These are phyloP conservation scores for Acanthosepion esculentum DNA, from an alignment of 2,888 invertebrate genomes.

Conservation along the genomic window DNA sequence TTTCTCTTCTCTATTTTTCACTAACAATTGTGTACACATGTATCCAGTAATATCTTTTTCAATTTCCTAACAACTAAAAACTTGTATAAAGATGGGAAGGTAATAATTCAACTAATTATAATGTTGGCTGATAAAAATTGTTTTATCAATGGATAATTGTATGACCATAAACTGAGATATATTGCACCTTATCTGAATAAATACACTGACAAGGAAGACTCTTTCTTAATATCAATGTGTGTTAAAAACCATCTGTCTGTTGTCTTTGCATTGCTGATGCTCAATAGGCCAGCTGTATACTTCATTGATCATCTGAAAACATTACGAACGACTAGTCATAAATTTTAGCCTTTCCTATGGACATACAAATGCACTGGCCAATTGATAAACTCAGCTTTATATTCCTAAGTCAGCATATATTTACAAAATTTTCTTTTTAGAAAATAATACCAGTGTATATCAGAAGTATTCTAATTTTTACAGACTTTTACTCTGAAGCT, in stretches of 20 bases:
- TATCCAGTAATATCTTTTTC: too few species aligned
- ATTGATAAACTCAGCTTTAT: background rate
- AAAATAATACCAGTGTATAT: too few species aligned
- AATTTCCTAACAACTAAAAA: too few species aligned
- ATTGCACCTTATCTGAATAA: background rate
- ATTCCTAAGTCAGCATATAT: background rate
- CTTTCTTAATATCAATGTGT: background rate
- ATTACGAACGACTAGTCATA: background rate
- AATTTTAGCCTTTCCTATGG: background rate
- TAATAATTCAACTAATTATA: background rate
- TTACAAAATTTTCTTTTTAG: too few species aligned
- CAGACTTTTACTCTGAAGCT: too few species aligned
- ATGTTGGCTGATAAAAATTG: background rate
- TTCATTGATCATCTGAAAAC: background rate
- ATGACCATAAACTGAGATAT: background rate
- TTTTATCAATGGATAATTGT: background rate
- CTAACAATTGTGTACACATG: too few species aligned
- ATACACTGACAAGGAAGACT: background rate
- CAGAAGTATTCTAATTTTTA: too few species aligned
- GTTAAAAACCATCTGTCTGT: background rate
- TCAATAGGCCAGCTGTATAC: background rate
- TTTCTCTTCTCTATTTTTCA: too few species aligned
- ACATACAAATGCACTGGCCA: background rate
- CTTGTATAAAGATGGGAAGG: background rate
- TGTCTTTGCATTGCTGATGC: background rate